Base-by-base conservation (phyloP, 2,113 vertebrate species). In the Phylloscopus trochiloides region DNA sequence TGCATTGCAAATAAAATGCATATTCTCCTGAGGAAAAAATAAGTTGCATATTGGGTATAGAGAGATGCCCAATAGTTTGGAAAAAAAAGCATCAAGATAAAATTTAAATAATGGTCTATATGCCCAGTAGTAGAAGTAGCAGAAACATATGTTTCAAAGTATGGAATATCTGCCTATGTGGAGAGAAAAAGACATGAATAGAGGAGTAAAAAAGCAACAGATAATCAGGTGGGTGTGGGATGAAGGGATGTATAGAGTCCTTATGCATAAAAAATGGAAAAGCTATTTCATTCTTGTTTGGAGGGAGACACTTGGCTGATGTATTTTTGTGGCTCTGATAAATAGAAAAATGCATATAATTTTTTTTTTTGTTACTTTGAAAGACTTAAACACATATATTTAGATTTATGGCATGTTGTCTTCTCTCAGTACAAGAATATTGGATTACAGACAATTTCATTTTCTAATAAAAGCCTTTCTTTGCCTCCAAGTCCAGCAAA, bases 151-250 rank as follows among this genome's bases (percentile, higher is more conserved):
- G 18, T 57, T 17, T 40, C 42, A 34, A 10, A 32, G 8, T 16
- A 12, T 22, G 47, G 31, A 70, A 24, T 76, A 58, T 24, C n/a
- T 86, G 54, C 29, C 19, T n/a, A 5, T 38, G 8, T 36, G 28
- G 20, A 24, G 4, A n/a, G 36, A 48, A 19, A 90, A 66, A 36
- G 1, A 78, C 32, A 54, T 34, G 0, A 70, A 48, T 13, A 31
- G 36, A 58, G 10, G 28, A 73, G 10, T 31, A 76, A 68, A 38
- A 68, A n/a, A 45, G 6, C 24, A 84, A 45, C 6, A 66, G n/a
- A 43, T 0, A 8, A 29, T 25, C 24, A 57, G 0, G 3, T 72
- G 10, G 11, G 18, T 65, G 8, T 72, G n/a, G n/a, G 48, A 75
- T 47, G 32, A 88, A 63, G 22, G 10, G 14, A 72, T 52, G 6